phyloP scores from a whole-genome alignment of 2,888 invertebrate species.

The Nomada lathburiana region DNA sequence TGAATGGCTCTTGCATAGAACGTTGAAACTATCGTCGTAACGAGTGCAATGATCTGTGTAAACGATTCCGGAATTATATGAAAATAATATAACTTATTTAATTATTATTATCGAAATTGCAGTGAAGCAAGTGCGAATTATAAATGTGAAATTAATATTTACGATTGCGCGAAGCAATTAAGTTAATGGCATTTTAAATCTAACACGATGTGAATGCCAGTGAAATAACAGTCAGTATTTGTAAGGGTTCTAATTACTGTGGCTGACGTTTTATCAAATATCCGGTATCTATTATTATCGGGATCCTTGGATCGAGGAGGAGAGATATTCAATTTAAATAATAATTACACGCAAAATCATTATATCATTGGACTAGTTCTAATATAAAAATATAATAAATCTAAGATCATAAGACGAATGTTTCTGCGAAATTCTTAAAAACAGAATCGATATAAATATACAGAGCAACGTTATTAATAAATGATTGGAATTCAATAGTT shows the following conservation, averaged over 20 bases:
- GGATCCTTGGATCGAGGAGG: no score
- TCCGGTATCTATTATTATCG: not conserved
- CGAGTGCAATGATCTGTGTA: not conserved
- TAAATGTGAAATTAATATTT: slow-evolving; percentile 14
- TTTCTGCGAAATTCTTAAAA: no score
- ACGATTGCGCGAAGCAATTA: not conserved
- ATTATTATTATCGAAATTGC: not conserved
- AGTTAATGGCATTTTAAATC: not conserved
- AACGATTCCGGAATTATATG: slow-evolving; percentile 4
- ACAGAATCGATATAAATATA: no score
- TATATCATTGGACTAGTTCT: no score
- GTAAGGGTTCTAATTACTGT: not conserved
- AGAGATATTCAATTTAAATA: no score
- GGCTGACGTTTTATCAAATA: not conserved
- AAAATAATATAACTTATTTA: slow-evolving; percentile 7
- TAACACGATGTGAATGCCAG: not conserved
- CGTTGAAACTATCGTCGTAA: not conserved
- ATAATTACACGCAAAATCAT: no score
- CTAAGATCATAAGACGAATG: no score
- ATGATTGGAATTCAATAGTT: no score
- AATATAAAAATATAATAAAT: no score
- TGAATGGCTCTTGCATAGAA: not conserved
- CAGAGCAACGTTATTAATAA: no score
- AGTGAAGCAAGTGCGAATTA: not conserved
- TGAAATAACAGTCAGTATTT: not conserved